Conservation (phyloP, 2,113 vertebrate genomes). For the Aegithalos caudatus region DNA sequence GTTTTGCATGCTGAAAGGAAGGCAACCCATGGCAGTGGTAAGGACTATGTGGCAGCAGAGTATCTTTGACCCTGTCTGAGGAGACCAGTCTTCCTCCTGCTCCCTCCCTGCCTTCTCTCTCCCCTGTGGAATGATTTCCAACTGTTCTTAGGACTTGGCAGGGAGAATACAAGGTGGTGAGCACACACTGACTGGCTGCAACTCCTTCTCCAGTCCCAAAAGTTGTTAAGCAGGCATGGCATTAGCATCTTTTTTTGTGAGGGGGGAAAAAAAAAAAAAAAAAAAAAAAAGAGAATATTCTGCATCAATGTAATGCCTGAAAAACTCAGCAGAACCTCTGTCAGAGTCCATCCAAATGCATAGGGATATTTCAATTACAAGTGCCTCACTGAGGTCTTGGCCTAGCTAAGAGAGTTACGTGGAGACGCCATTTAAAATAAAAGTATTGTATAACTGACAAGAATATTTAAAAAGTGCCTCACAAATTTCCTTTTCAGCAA, state of each 20-base stretch:
- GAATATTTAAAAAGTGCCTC: neutral
- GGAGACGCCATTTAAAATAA: neutral
- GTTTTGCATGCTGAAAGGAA: neutral
- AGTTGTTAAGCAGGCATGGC: neutral
- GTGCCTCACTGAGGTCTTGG: neutral
- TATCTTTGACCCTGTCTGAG: neutral
- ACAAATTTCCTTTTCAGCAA: neutral
- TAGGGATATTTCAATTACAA: neutral
- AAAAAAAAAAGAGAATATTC: neutral
- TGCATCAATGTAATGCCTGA: neutral
- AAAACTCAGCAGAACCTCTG: neutral
- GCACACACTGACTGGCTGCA: neutral
- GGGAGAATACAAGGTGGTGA: neutral
- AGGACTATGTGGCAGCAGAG: neutral
- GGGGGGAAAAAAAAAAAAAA: fast-evolving
- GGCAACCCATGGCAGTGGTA: neutral
- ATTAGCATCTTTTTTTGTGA: neutral
- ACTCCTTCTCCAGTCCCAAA: neutral
- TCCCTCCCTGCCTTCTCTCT: neutral
- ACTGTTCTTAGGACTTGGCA: neutral
- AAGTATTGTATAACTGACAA: neutral
- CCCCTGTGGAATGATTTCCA: neutral
- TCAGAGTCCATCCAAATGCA: neutral
- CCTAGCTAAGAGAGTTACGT: neutral
- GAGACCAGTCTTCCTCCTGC: neutral